A percentile compares a stretch with the other conserved stretches of the same genome.
Evolutionary conservation across 1,140 invertebrate genomes (phyloP).

Genomic region (Eupeodes corollae): DNA sequence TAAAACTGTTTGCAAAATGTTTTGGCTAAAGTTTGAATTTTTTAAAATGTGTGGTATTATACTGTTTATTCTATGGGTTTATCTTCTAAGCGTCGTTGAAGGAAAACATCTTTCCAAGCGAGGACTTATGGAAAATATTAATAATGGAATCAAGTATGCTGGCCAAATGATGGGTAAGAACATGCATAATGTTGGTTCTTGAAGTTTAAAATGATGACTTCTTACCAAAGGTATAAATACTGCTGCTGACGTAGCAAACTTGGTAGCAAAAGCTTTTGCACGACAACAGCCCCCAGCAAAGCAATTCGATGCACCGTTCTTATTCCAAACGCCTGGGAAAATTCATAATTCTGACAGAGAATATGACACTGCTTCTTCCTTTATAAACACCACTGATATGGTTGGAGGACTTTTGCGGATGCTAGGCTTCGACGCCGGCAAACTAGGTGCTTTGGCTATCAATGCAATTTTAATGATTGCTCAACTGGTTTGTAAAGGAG

Average conservation of each 20-base stretch:
- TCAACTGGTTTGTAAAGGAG: constrained; percentile 52
- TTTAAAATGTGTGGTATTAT: too few species aligned
- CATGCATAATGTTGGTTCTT: not conserved
- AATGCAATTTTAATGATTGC: constrained; percentile 73
- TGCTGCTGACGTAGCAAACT: constrained; percentile 39
- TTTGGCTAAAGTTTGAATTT: too few species aligned
- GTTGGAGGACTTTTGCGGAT: constrained; percentile 54
- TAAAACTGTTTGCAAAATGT: too few species aligned
- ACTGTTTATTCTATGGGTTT: too few species aligned
- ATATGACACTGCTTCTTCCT: not conserved
- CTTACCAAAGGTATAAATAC: constrained; percentile 35
- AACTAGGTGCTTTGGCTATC: constrained; percentile 63
- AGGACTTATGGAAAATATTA: constrained; percentile 48
- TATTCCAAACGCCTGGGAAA: not conserved
- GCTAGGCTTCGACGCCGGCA: constrained; percentile 58
- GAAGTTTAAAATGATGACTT: not conserved
- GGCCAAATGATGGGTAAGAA: constrained; percentile 45
- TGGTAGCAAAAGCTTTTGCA: constrained; percentile 41
- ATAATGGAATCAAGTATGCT: constrained; percentile 49
- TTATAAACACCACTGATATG: not conserved
- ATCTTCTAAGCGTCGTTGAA: constrained; percentile 1
- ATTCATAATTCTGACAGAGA: constrained; percentile 1
- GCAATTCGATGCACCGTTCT: not conserved
- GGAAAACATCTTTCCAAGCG: constrained; percentile 1
- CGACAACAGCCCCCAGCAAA: constrained; percentile 1